A percentile compares a stretch with the other conserved stretches of the same genome.
Conservation (phyloP, 2,888 invertebrate species). For the Muschampia staudingeri region DNA sequence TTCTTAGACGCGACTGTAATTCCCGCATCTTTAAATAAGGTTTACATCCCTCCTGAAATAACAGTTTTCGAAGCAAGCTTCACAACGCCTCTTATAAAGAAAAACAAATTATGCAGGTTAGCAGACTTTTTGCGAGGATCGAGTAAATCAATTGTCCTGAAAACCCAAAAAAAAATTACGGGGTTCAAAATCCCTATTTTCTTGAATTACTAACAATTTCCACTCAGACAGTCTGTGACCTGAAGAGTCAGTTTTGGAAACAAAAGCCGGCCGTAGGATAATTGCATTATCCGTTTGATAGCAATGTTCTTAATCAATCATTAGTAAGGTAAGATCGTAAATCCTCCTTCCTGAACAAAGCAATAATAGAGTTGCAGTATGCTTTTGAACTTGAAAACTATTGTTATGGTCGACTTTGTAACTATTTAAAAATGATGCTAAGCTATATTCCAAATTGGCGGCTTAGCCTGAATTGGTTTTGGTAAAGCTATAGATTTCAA, state of each 20-base stretch:
- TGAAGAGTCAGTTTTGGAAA: neutral
- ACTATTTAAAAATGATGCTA: conserved; percentile 9
- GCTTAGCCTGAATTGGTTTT: conserved; percentile 18
- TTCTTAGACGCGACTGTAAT: neutral
- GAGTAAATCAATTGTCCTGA: neutral
- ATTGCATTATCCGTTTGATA: neutral
- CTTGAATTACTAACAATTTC: neutral
- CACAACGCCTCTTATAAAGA: neutral
- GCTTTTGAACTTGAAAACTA: conserved; percentile 1
- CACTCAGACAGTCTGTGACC: neutral
- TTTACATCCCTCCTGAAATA: neutral
- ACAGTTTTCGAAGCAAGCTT: neutral
- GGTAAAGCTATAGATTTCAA: neutral
- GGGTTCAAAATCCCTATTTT: neutral
- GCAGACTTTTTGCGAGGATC: neutral
- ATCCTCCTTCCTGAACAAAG: neutral
- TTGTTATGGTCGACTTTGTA: neutral
- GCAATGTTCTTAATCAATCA: neutral
- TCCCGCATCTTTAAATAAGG: neutral
- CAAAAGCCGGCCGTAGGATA: neutral
- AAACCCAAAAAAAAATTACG: neutral
- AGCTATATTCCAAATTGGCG: conserved; percentile 11
- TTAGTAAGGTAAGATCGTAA: neutral
- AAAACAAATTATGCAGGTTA: neutral
- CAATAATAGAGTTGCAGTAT: conserved; percentile 5